Base-by-base conservation (phyloP, 1,140 invertebrate species). In the Drepana arcuata region DNA sequence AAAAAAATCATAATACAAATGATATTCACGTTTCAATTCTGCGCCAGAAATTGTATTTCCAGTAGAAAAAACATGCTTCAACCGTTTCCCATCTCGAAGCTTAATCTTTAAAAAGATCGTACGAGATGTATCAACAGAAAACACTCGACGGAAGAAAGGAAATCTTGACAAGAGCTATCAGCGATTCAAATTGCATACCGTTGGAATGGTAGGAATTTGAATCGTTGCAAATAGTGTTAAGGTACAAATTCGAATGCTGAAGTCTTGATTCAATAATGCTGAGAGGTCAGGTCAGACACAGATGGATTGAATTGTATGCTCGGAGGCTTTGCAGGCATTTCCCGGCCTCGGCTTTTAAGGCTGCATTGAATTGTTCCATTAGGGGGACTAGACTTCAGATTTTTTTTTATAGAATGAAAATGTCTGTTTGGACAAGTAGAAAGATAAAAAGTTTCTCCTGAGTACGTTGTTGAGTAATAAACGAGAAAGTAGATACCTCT, bases 241-340 rank as follows among this genome's bases (percentile, higher is more conserved):
- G 37, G 29, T 32, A 23, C 32, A 32, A 11, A 26, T 39, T 39
- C 2, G 37, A 16, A 23, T 11, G 29, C 4, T 9, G 29, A 13
- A 14, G 18, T 14, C 9, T 7, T 39, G 29, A 39, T 39, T 39
- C 29, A 39, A 39, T 39, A 32, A 32, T 6, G 14, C 25, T 25
- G 28, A 38, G 37, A 39, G 29, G 37, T 32, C 15, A 39, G 37
- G 37, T 32, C 37, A 39, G 37, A 25, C 34, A 26, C 36, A 39
- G 37, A 32, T 30, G 37, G 37, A 39, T 39, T 16, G 37, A 32
- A 26, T 32, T 39, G 37, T 39, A 21, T 39, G 37, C 25, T 23
- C 21, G 31, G 21, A 25, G 23, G 37, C 29, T 39, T 30, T 39
- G 18, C 36, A 12, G 16, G 37, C n/a, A n/a, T n/a, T n/a, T n/a